phyloP scores from a whole-genome alignment of 92 coral and sea anemone species.

The Zoanthus sansibaricus region DNA sequence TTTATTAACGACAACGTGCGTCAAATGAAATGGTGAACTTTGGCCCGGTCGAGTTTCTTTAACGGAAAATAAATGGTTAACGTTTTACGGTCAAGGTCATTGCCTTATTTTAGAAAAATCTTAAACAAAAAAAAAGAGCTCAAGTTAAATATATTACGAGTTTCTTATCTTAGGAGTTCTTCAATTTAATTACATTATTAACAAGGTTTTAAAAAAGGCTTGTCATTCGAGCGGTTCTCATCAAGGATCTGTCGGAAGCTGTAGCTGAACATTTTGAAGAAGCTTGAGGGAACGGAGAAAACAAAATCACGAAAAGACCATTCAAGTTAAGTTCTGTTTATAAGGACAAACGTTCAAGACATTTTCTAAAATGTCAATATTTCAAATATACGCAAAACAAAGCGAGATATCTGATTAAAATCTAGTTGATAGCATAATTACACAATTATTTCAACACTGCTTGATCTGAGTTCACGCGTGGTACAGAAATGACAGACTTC shows the following conservation, averaged over 20 bases:
- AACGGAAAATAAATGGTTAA: neutral
- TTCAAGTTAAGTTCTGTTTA: neutral
- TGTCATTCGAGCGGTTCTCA: neutral
- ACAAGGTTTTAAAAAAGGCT: neutral
- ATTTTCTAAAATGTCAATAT: neutral
- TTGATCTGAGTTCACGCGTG: neutral
- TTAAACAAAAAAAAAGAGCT: neutral
- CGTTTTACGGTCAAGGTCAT: neutral
- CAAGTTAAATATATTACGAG: neutral
- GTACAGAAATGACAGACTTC: neutral
- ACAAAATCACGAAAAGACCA: neutral
- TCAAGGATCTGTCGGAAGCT: neutral
- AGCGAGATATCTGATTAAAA: neutral
- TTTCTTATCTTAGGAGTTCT: neutral
- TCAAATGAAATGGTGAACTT: constrained; percentile 19
- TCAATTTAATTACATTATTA: neutral
- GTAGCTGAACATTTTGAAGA: neutral
- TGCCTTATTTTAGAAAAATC: neutral
- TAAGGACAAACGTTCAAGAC: neutral
- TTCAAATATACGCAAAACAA: neutral
- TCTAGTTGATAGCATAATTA: neutral
- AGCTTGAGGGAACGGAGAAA: neutral
- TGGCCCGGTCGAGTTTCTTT: neutral
- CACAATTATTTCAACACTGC: constrained; percentile 27
- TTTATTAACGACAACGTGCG: too few species aligned